Evolutionary conservation across 2,888 invertebrate genomes (phyloP), one percentile per base, ranked within the genome.

Genomic region (Archips crataeganus): DNA sequence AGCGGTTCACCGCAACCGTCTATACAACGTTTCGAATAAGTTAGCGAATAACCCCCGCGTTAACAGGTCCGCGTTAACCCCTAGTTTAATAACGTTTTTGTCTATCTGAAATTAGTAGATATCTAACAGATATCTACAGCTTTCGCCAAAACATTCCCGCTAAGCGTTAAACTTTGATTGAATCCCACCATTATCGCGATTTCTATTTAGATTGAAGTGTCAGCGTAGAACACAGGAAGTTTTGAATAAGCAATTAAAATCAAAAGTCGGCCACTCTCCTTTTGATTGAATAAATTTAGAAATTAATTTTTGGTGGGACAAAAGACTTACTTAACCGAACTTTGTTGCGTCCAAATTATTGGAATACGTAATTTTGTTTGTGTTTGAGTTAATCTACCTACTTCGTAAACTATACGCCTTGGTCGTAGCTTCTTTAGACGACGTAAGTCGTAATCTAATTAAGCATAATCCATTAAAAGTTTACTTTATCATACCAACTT

Each of bases 211-310:
- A 78, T 79, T 76, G 70, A 76, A 82, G 77, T 77, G 79, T 74
- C 68, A 74, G 65, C 75, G 63, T 75, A 68, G 62, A 75, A 71
- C 62, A 75, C 74, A 67, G 62, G 79, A 84, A 79, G 80, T 85
- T 83, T 67, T 69, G 75, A 82, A 85, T 81, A 83, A 81, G 79
- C 79, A 84, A 86, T 86, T 86, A 79, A 75, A 75, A 81, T 83
- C 78, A 76, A 80, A 84, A 81, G 80, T 80, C 75, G 76, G 76
- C 68, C 76, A 80, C 79, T 78, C 75, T 78, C 78, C 83, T 65
- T 86, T 84, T 85, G 81, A 87, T 87, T 83, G 77, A 87, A 80
- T 80, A 79, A 86, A 82, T 81, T 82, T 75, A 74, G 75, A 80
- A 84, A 86, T 84, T 84, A 86, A 87, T 85, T 85, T 86, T 82